These are phyloP conservation scores for Phylloscopus trochilus DNA, from an alignment of 2,113 vertebrate species.

Conservation along the genomic window DNA sequence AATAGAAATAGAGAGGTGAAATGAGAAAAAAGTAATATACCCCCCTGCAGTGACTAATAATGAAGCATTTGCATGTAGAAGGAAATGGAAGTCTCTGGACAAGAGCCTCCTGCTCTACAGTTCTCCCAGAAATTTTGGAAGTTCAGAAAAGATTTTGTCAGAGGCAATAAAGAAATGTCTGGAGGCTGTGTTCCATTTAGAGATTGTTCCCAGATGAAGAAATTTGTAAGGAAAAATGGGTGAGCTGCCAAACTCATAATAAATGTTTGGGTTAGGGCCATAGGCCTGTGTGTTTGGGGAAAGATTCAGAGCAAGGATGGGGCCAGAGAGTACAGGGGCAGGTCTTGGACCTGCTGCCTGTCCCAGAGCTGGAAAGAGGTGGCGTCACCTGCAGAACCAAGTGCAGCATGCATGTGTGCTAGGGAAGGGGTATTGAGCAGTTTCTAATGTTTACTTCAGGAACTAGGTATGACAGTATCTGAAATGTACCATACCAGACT, in stretches of 20 bases:
- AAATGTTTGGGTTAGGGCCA: conserved; percentile 14
- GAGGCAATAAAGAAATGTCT: not conserved
- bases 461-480: not conserved
- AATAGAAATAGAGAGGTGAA: conserved; percentile 7
- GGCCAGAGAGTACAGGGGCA: not conserved
- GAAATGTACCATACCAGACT: not conserved
- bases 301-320: not conserved
- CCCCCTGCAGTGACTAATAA: not conserved
- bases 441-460: not conserved
- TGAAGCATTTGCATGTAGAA: not conserved
- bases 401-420: rapidly evolving
- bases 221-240: conserved; percentile 19
- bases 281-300: not conserved
- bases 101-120: not conserved
- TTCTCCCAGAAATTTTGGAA: conserved; percentile 1
- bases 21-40: not conserved
- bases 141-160: conserved; percentile 15
- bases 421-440: not conserved
- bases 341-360: not conserved
- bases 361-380: not conserved
- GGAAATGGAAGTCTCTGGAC: conserved; percentile 2
- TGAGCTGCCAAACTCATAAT: conserved; percentile 23
- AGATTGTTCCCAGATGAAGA: conserved; percentile 40
- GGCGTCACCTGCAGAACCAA: not conserved
- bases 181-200: not conserved